phyloP scores from a whole-genome alignment of 2,797 vertebrate genomes.

The Dicrostonyx torquatus region DNA sequence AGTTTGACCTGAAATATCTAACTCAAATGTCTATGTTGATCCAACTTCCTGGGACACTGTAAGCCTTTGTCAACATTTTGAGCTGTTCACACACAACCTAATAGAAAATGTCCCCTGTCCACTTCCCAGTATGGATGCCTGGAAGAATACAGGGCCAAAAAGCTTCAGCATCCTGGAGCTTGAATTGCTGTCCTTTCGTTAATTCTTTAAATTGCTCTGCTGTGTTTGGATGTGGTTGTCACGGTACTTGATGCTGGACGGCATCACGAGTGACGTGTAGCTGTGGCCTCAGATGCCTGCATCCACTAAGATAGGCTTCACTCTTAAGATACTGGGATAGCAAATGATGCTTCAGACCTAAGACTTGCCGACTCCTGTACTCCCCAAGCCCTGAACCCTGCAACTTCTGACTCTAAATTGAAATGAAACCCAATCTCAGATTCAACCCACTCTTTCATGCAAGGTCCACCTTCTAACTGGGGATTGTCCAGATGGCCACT shows the following conservation, averaged over 20 bases:
- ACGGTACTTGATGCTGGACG: not conserved
- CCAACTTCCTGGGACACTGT: conserved; percentile 47
- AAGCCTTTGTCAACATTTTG: conserved; percentile 45
- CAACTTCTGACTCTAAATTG: not conserved
- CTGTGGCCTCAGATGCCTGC: not conserved
- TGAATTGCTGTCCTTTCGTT: not conserved
- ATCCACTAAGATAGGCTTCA: not conserved
- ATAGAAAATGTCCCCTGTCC: not conserved
- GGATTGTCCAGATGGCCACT: not conserved
- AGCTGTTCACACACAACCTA: not conserved
- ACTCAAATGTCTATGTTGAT: conserved; percentile 69
- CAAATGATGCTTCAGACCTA: not conserved
- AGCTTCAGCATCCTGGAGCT: not conserved
- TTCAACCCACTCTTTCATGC: not conserved
- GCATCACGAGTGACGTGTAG: not conserved
- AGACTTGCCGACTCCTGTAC: not conserved
- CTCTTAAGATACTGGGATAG: not conserved
- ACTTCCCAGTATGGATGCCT: not conserved
- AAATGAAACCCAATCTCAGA: not conserved
- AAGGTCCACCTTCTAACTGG: not conserved
- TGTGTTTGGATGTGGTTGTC: not conserved
- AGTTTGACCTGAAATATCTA: conserved; percentile 72
- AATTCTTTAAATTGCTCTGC: conserved; percentile 17
- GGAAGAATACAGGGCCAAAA: not conserved
- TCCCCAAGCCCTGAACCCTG: not conserved